A percentile compares a stretch with the other conserved stretches of the same genome.
Conservation (phyloP, 1,140 invertebrate genomes). For the Anagrus nilaparvatae region DNA sequence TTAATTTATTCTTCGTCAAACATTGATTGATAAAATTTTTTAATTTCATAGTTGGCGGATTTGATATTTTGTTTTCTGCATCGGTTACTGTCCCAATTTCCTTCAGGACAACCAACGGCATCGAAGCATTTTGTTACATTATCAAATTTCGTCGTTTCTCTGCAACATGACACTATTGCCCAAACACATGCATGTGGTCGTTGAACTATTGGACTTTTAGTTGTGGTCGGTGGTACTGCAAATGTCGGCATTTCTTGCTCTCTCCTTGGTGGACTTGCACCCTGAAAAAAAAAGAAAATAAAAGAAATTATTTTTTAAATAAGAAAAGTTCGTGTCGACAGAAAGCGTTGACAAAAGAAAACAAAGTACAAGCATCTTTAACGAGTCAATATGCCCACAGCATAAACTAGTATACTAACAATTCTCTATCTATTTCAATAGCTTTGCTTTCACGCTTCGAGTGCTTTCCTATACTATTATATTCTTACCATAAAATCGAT, state of each 20-base stretch:
- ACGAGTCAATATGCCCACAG: too few species aligned
- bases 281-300: not conserved
- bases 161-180: constrained; percentile 58
- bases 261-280: constrained; percentile 21
- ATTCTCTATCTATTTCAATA: too few species aligned
- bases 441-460: too few species aligned
- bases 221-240: constrained; percentile 18
- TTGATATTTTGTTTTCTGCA: constrained; percentile 44
- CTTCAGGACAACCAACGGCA: constrained; percentile 49
- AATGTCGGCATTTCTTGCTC: constrained; percentile 23
- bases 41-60: constrained; percentile 41
- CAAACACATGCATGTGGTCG: constrained; percentile 44
- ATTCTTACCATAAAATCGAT: constrained; percentile 29
- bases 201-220: constrained; percentile 2
- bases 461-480: constrained; percentile 3
- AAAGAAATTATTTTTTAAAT: constrained; percentile 1
- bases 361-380: too few species aligned
- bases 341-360: too few species aligned
- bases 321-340: too few species aligned
- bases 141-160: constrained; percentile 20
- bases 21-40: constrained; percentile 34
- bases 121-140: constrained; percentile 51
- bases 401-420: too few species aligned
- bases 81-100: constrained; percentile 52
- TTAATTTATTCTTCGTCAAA: not conserved